Conservation (phyloP, 1,140 invertebrate genomes). For the Manduca sexta region DNA sequence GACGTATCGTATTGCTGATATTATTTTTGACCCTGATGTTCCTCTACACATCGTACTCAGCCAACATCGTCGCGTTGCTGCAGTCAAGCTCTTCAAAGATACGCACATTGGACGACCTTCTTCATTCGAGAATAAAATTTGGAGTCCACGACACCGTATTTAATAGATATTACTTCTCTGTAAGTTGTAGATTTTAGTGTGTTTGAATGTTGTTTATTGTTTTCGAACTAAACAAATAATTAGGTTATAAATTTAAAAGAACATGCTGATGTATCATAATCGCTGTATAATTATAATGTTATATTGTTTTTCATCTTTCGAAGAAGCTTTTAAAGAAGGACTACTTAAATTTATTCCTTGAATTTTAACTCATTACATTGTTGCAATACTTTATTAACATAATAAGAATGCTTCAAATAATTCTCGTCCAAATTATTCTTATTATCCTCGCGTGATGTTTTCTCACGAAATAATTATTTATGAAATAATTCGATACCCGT, state of each 20-base stretch:
- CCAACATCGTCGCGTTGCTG: conserved; percentile 78
- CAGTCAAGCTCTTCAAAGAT: conserved; percentile 78
- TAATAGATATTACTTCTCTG: conserved; percentile 78
- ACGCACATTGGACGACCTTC: conserved; percentile 73
- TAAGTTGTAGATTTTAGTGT: conserved; percentile 30
- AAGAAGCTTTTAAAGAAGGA: background rate
- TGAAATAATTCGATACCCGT: too few species aligned
- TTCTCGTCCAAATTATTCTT: too few species aligned
- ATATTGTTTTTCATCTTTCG: background rate
- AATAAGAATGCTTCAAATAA: too few species aligned
- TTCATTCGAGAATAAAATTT: conserved; percentile 75
- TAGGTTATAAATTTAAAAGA: background rate
- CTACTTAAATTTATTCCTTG: background rate
- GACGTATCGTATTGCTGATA: conserved; percentile 70
- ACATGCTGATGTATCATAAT: background rate
- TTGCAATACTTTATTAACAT: too few species aligned
- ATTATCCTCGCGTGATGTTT: too few species aligned
- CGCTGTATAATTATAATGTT: background rate
- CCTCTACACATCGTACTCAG: conserved; percentile 77
- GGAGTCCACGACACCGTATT: conserved; percentile 77
- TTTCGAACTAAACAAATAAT: background rate
- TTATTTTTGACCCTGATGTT: conserved; percentile 71
- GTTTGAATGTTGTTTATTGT: too few species aligned
- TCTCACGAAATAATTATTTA: too few species aligned
- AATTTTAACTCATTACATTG: too few species aligned